phyloP scores from a whole-genome alignment of 2,888 invertebrate species.

The Dione vanillae region DNA sequence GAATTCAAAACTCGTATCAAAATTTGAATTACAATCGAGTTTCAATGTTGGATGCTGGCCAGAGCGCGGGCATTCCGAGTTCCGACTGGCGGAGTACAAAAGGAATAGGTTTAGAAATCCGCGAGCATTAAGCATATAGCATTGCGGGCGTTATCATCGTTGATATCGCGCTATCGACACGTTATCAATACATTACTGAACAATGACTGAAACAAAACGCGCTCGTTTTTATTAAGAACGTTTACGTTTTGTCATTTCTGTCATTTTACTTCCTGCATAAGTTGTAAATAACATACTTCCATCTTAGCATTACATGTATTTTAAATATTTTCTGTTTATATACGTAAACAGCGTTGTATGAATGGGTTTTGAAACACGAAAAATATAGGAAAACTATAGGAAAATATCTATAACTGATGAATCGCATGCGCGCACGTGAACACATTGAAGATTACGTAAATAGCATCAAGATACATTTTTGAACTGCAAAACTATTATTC shows the following conservation, averaged over 20 bases:
- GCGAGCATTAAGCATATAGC: slow-evolving; percentile 16
- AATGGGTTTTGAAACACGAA: not conserved
- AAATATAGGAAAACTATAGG: not conserved
- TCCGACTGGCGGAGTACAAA: slow-evolving; percentile 29
- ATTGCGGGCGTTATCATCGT: slow-evolving; percentile 24
- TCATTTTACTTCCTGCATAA: not conserved
- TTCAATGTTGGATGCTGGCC: slow-evolving; percentile 35
- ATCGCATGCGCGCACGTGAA: not conserved
- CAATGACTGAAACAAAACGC: not conserved
- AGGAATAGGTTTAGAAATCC: slow-evolving; percentile 19
- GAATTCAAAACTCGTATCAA: slow-evolving; percentile 33
- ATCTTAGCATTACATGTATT: not conserved
- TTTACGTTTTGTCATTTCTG: slow-evolving; percentile 2
- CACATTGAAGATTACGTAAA: slow-evolving; percentile 14
- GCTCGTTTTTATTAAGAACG: slow-evolving; percentile 13
- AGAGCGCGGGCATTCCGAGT: slow-evolving; percentile 25
- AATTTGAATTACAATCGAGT: slow-evolving; percentile 34
- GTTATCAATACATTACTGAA: slow-evolving; percentile 27
- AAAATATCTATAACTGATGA: not conserved
- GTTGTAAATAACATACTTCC: no score
- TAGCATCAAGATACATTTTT: slow-evolving; percentile 22
- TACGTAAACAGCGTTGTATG: no score
- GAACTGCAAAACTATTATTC: slow-evolving; percentile 20
- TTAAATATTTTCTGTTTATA: not conserved
- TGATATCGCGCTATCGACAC: slow-evolving; percentile 28